These are phyloP conservation scores for Kuschelorhynchus macadamiae DNA, from an alignment of 2,888 invertebrate species.

Conservation along the genomic window DNA sequence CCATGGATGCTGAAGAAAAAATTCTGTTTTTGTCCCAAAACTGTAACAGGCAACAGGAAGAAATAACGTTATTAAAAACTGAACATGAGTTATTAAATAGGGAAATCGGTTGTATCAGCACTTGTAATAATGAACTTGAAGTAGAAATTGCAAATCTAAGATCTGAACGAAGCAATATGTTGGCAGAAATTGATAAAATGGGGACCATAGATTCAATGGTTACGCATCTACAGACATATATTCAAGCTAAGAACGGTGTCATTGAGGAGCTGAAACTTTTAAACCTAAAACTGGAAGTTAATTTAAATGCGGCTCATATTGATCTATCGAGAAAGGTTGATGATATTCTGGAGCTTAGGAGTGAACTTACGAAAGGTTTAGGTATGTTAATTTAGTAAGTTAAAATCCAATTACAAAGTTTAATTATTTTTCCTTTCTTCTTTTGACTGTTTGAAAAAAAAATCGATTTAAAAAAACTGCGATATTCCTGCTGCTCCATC, in stretches of 20 bases:
- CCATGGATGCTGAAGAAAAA: too few species aligned
- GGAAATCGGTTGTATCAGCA: conserved; percentile 18
- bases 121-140: conserved; percentile 29
- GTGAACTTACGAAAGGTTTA: conserved; percentile 33
- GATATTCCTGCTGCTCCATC: too few species aligned
- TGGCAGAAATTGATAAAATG: conserved; percentile 17
- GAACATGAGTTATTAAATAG: conserved; percentile 26
- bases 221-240: conserved; percentile 40
- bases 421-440: neutral
- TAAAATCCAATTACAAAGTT: too few species aligned
- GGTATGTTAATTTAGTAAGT: too few species aligned
- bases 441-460: too few species aligned
- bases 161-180: conserved; percentile 29
- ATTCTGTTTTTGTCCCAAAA: too few species aligned
- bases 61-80: conserved; percentile 29
- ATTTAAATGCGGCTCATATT: conserved; percentile 35
- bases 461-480: too few species aligned
- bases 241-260: conserved; percentile 41
- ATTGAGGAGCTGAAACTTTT: conserved; percentile 43
- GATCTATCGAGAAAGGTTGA: conserved; percentile 43
- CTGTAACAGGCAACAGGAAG: too few species aligned
- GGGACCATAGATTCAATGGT: conserved; percentile 43
- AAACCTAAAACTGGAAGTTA: conserved; percentile 39
- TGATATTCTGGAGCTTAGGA: conserved; percentile 43
- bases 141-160: conserved; percentile 23